Evolutionary conservation across 2,797 vertebrate species (phyloP).

Genomic region (Melanotaenia trifasciata): DNA sequence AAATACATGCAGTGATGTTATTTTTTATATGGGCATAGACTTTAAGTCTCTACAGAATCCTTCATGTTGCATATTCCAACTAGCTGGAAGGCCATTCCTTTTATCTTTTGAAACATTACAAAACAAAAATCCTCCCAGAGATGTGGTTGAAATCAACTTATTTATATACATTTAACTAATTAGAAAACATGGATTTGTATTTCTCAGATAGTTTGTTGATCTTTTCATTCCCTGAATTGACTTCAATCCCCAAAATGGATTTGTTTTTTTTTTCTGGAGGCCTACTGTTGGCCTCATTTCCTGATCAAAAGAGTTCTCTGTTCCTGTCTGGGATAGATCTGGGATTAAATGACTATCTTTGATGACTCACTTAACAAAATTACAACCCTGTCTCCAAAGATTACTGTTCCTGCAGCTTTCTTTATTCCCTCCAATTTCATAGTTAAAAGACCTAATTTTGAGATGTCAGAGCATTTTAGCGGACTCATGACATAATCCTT

Average conservation of each 20-base stretch:
- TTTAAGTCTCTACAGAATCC: not conserved
- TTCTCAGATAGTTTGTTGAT: slow-evolving; percentile 72
- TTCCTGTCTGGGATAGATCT: slow-evolving; percentile 75
- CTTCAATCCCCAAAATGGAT: slow-evolving; percentile 76
- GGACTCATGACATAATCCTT: slow-evolving; percentile 3
- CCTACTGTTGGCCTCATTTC: slow-evolving; percentile 74
- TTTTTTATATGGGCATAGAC: not conserved
- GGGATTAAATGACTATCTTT: slow-evolving; percentile 84
- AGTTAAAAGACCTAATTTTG: slow-evolving; percentile 56
- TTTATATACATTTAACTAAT: slow-evolving; percentile 54
- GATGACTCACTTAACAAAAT: slow-evolving; percentile 84
- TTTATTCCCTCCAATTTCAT: slow-evolving; percentile 9
- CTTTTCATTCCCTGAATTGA: slow-evolving; percentile 74
- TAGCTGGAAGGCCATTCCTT: slow-evolving; percentile 3
- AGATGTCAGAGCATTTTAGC: slow-evolving; percentile 38
- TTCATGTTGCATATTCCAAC: not conserved
- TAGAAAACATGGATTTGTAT: slow-evolving; percentile 58
- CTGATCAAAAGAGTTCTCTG: slow-evolving; percentile 78
- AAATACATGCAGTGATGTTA: not conserved
- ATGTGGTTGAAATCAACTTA: not conserved
- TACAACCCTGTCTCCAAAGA: slow-evolving; percentile 74
- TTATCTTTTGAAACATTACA: slow-evolving; percentile 22
- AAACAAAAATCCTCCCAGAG: not conserved
- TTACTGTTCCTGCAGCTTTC: slow-evolving; percentile 46
- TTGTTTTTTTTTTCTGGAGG: slow-evolving; percentile 67